Base-by-base conservation (phyloP, 2,888 invertebrate genomes). In the Invenusta paracnida region DNA sequence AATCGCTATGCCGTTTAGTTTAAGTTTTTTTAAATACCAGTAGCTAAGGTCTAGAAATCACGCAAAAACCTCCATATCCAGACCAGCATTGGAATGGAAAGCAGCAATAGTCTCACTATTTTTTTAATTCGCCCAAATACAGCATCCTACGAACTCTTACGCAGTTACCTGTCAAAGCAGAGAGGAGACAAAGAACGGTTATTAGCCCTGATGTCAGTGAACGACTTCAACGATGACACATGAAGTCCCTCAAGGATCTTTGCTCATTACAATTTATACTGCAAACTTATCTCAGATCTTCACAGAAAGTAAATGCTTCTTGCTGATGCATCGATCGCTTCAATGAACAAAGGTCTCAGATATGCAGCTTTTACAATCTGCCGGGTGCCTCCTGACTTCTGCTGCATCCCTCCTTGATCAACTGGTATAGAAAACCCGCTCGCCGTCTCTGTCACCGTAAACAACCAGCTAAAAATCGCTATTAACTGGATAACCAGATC, bases 361-460 rank as follows among this genome's bases (percentile, higher is more conserved):
- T 23, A 73, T 23, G 73, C 73, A 73, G 73, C 73, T n/a, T 23
- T 5, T 25, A 73, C 73, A 73, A 73, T 73, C 73, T 73, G 73
- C 23, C 73, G 73, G 23, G 23, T 23, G 23, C 73, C 73, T 25
- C 73, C 48, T 73, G 73, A 73, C 73, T 73, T 73, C 27, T n/a
- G 23, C 73, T 73, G 73, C 73, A n/a, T 23, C 73, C 73, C 73
- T 73, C 25, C 73, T 13, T 73, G 73, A 73, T 73, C 73, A 73
- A 73, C 73, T 73, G 11, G 23, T 5, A 73, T 23, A 73, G 17
- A n/a, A 5, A 73, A 23, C 27, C 73, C 73, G 73, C 73, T 23
- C 73, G 73, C 25, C 25, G 73, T 73, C 73, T 73, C 17, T 23
- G 11, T 5, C 11, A 73, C 73, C 73, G 27, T 2, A 73, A 73